These are phyloP conservation scores for Poeciliopsis turrubarensis DNA, from an alignment of 2,113 vertebrate genomes.

Conservation along the genomic window DNA sequence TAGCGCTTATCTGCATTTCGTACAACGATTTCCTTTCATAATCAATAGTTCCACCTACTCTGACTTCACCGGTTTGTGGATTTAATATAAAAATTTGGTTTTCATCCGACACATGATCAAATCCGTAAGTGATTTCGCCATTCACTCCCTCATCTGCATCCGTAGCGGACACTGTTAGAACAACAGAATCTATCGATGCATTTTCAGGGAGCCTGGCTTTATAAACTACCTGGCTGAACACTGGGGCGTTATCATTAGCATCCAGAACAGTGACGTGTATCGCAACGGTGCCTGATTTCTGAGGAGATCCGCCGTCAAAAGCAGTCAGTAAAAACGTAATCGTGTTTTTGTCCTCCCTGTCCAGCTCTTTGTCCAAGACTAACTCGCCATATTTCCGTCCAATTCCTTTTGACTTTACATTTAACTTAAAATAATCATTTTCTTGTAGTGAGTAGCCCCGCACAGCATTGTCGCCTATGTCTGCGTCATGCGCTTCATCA, in stretches of 20 bases:
- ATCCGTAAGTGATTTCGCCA: slow-evolving; percentile 27
- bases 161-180: slow-evolving; percentile 74
- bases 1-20: slow-evolving; percentile 37
- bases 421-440: slow-evolving; percentile 72
- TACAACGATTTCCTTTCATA: too few species aligned
- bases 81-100: too few species aligned
- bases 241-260: slow-evolving; percentile 73
- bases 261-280: slow-evolving; percentile 68
- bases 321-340: slow-evolving; percentile 45
- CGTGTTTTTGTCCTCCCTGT: slow-evolving; percentile 47
- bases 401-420: slow-evolving; percentile 44
- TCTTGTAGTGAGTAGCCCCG: slow-evolving; percentile 72
- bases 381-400: slow-evolving; percentile 70
- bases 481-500: slow-evolving; percentile 75
- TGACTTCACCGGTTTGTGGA: too few species aligned
- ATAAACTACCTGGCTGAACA: slow-evolving; percentile 67
- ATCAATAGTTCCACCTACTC: too few species aligned
- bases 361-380: slow-evolving; percentile 61
- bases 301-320: slow-evolving; percentile 68
- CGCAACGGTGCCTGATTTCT: slow-evolving; percentile 61
- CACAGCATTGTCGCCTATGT: slow-evolving; percentile 78
- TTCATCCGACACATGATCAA: too few species aligned
- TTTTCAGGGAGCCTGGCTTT: slow-evolving; percentile 57
- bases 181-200: slow-evolving; percentile 25
- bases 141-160: slow-evolving; percentile 81